Evolutionary conservation across 2,113 vertebrate genomes (phyloP).

Genomic region (Corynorhinus townsendii): DNA sequence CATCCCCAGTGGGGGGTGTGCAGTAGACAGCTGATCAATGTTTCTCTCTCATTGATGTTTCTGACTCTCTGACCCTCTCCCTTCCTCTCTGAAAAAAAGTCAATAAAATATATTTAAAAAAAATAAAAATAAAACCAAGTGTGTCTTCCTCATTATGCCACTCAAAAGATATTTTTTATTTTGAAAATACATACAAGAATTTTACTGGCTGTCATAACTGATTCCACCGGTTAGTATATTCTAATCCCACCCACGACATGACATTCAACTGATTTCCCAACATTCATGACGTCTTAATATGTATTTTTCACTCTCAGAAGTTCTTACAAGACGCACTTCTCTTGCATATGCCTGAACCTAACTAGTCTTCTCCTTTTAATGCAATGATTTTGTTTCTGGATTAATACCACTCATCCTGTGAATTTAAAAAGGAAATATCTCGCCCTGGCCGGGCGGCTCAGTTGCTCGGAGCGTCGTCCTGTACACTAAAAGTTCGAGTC

Average conservation of each 20-base stretch:
- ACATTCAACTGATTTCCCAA: background rate
- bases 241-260: background rate
- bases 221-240: background rate
- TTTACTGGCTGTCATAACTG: background rate
- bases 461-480: background rate
- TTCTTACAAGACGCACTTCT: background rate
- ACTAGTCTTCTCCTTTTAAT: background rate
- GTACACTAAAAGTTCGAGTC: background rate
- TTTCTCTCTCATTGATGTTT: too few species aligned
- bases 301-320: background rate
- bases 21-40: too few species aligned
- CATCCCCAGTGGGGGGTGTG: too few species aligned
- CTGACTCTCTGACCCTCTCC: too few species aligned
- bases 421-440: background rate
- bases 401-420: background rate
- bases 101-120: too few species aligned
- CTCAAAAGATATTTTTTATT: background rate
- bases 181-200: background rate
- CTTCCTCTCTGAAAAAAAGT: too few species aligned
- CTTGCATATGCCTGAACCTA: background rate
- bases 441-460: background rate
- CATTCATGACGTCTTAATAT: background rate
- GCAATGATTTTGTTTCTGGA: background rate
- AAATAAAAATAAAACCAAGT: background rate
- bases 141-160: background rate